Percentiles rank a stretch among this genome's conserved stretches.
Conservation (phyloP, 2,113 vertebrate genomes). For the Misgurnus anguillicaudatus region DNA sequence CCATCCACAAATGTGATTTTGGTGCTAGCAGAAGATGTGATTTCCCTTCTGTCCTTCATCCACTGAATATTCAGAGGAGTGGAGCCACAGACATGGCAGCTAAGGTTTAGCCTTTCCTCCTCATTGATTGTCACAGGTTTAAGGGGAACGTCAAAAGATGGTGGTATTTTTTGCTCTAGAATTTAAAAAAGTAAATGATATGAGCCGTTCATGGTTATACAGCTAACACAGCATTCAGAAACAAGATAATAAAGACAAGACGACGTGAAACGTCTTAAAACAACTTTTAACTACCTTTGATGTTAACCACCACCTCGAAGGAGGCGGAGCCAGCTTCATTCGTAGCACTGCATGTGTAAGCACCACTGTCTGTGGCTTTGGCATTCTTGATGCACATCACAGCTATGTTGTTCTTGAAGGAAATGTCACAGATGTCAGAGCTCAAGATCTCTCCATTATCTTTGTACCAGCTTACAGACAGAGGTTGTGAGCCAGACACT, state of each 20-base stretch:
- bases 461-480: slow-evolving; percentile 85
- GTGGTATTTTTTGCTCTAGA: slow-evolving; percentile 82
- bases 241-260: not conserved
- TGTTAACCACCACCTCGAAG: slow-evolving; percentile 81
- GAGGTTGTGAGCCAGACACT: slow-evolving; percentile 89
- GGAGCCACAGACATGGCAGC: slow-evolving; percentile 82
- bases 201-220: not conserved
- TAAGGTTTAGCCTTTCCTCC: slow-evolving; percentile 84
- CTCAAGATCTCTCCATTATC: slow-evolving; percentile 80
- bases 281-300: slow-evolving; percentile 79
- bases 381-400: slow-evolving; percentile 76
- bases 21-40: slow-evolving; percentile 81
- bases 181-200: slow-evolving; percentile 16
- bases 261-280: not conserved
- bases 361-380: slow-evolving; percentile 74
- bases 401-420: slow-evolving; percentile 83
- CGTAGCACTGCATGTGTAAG: slow-evolving; percentile 84
- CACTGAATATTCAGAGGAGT: slow-evolving; percentile 88
- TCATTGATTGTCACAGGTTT: slow-evolving; percentile 76
- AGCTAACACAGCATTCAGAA: too few relatives aligned
- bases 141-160: slow-evolving; percentile 84
- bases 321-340: slow-evolving; percentile 87
- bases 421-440: slow-evolving; percentile 80
- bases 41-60: slow-evolving; percentile 85
- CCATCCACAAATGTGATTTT: slow-evolving; percentile 83